Conservation (phyloP, 2,113 vertebrate species). For the Edolisoma coerulescens region DNA sequence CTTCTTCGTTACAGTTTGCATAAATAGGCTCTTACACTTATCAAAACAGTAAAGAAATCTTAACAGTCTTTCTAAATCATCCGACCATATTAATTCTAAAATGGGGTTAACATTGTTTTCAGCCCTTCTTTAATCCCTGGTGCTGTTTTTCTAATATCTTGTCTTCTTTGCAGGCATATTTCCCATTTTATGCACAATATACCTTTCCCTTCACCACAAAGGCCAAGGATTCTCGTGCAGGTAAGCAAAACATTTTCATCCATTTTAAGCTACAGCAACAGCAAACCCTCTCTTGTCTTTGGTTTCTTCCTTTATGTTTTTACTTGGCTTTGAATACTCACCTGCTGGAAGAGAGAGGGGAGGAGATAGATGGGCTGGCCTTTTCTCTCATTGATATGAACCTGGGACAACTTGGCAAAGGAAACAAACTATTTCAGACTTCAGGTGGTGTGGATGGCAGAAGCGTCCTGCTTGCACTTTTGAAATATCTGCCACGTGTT, state of each 20-base stretch:
- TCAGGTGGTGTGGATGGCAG: background rate
- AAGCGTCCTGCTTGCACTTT: background rate
- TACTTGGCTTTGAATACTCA: background rate
- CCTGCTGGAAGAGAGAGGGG: background rate
- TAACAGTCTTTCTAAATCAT: background rate
- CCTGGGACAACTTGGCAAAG: background rate
- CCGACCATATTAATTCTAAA: background rate
- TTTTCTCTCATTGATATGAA: background rate
- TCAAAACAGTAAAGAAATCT: background rate
- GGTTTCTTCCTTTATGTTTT: background rate
- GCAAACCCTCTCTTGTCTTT: background rate
- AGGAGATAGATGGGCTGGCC: background rate
- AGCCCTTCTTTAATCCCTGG: background rate
- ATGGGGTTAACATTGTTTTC: background rate
- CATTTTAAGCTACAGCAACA: background rate
- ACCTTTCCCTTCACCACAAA: constrained; percentile 95
- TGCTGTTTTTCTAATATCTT: background rate
- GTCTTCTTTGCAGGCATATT: constrained; percentile 82
- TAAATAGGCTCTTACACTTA: background rate
- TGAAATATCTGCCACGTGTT: background rate
- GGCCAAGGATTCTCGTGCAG: constrained; percentile 96
- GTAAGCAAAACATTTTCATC: constrained; percentile 66
- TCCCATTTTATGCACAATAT: constrained; percentile 98
- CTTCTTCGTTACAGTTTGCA: background rate
- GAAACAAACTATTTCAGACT: background rate